phyloP scores from a whole-genome alignment of 2,888 invertebrate genomes.

The Andrena hattorfiana region DNA sequence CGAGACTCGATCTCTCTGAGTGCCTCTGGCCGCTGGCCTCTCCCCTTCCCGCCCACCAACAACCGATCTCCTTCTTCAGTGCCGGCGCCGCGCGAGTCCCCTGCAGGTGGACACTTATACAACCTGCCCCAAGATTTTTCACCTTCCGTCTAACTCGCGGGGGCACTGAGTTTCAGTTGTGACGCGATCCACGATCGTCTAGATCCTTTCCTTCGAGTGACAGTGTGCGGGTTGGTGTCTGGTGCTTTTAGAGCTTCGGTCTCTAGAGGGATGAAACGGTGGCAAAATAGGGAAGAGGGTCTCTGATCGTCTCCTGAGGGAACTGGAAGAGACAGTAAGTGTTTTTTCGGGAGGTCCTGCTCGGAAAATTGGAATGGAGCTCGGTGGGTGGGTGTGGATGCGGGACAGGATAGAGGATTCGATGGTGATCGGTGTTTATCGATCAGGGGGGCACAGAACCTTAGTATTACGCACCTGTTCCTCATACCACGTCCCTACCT shows the following conservation, averaged over 20 bases:
- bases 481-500: conserved; percentile 79
- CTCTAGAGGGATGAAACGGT: background rate
- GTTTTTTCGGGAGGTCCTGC: background rate
- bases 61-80: conserved; percentile 76
- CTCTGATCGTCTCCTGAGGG: background rate
- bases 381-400: too few relatives aligned
- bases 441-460: conserved; percentile 61
- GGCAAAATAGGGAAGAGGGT: too few relatives aligned
- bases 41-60: conserved; percentile 70
- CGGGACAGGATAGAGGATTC: background rate
- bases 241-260: too few relatives aligned
- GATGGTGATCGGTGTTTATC: conserved; percentile 48
- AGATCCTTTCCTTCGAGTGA: background rate
- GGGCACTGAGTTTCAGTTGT: background rate
- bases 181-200: conserved; percentile 11
- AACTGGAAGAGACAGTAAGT: background rate
- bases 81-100: conserved; percentile 72
- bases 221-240: too few relatives aligned
- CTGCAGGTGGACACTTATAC: conserved; percentile 70
- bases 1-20: conserved; percentile 78
- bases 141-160: conserved; percentile 27
- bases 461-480: conserved; percentile 77
- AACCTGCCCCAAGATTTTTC: conserved; percentile 69
- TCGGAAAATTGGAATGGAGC: background rate
- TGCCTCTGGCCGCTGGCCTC: conserved; percentile 82